A percentile compares a stretch with the other conserved stretches of the same genome.
phyloP scores from a whole-genome alignment of 2,113 vertebrate species.

The Rissa tridactyla region DNA sequence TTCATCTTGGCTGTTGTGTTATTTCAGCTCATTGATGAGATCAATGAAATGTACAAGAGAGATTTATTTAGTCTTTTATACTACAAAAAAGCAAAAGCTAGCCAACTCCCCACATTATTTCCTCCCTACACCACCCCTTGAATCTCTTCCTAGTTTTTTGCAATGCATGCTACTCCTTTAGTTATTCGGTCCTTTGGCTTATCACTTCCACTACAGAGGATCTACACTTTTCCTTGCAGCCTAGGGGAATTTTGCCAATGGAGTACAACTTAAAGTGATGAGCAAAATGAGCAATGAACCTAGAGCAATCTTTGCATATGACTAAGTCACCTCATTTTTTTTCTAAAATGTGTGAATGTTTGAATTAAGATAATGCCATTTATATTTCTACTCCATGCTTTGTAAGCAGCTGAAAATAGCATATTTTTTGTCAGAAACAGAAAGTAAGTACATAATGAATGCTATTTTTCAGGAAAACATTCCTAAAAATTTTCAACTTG shows the following conservation, averaged over 20 bases:
- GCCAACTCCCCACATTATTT: background rate
- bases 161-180: background rate
- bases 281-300: background rate
- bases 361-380: background rate
- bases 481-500: background rate
- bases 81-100: background rate
- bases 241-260: background rate
- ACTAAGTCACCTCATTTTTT: background rate
- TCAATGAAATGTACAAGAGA: constrained; percentile 6
- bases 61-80: background rate
- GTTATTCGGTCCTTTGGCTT: background rate
- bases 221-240: background rate
- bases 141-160: background rate
- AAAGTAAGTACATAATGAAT: background rate
- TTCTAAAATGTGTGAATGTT: background rate
- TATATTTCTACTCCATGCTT: background rate
- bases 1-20: background rate
- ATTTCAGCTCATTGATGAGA: background rate
- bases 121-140: background rate
- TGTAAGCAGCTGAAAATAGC: background rate
- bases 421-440: background rate
- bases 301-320: background rate
- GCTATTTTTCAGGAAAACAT: background rate
- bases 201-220: background rate
- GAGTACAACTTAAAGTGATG: background rate